Percentiles rank a stretch among this genome's conserved stretches.
Evolutionary conservation across 2,888 invertebrate genomes (phyloP).

Genomic region (Lasioglossum pauxillum): DNA sequence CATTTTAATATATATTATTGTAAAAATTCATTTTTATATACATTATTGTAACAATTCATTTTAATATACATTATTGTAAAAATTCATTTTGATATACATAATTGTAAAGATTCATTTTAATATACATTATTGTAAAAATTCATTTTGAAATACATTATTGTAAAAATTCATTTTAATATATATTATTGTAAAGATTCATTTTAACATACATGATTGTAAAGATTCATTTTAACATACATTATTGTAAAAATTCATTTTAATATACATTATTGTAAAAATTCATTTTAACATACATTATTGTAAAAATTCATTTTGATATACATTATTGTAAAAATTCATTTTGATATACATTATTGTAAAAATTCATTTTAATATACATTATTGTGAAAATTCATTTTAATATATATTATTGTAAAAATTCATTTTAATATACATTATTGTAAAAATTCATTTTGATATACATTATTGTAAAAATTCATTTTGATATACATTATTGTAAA

Average conservation of each 20-base stretch:
- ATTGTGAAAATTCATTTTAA: not conserved
- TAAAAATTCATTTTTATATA: not conserved
- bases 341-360: not conserved
- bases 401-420: not conserved
- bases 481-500: not conserved
- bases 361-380: not conserved
- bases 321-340: not conserved
- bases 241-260: not conserved
- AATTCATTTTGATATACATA: too few species aligned
- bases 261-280: not conserved
- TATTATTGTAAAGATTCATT: not conserved
- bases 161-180: not conserved
- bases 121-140: not conserved
- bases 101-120: too few species aligned
- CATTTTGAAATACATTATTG: not conserved
- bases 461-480: not conserved
- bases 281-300: too few species aligned
- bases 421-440: not conserved
- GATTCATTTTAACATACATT: not conserved
- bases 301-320: not conserved
- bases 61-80: not conserved
- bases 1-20: too few species aligned
- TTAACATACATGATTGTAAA: not conserved
- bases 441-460: not conserved
- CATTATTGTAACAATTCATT: not conserved